Evolutionary conservation across 2,888 invertebrate genomes (phyloP), one percentile per base, ranked within the genome.

Genomic region (Synanthedon vespiformis): DNA sequence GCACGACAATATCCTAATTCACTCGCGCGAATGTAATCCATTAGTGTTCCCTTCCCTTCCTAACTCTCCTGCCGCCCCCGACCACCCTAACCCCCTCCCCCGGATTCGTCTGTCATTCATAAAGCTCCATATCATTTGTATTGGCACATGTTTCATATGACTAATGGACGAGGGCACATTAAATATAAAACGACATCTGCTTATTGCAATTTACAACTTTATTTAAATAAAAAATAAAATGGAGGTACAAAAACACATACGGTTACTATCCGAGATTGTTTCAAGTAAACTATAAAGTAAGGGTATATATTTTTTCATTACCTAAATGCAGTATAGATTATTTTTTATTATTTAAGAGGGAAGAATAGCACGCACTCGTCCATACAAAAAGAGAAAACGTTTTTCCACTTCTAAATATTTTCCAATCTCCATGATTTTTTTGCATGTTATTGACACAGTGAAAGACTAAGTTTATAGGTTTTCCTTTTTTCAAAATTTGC

Each of bases 1-100:
- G 73, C 67, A 80, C 83, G 83, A 86, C 87, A 86, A 85, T 86
- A 85, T 87, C 85, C 86, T 87, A 86, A 87, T 87, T 86, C 86
- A 86, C 80, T 81, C 78, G 83, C 81, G 80, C 80, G 81, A 81
- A 76, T 82, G 86, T 87, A 87, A 87, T 87, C 86, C 87, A 87
- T 87, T 86, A 87, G 85, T 79, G 74, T 69, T 64, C 73, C 74
- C 71, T 66, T 61, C 56, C 58, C 60, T 41, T 58, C 63, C 64
- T 63, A 40, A 56, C 56, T 60, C 56, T 58, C 60, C 40, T 57
- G 63, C 64, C 63, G 40, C 56, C 56, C 16, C 60, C 59, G 57
- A 57, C 56, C 53, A 50, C 54, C 52, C 12, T 55, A 52, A 56
- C 52, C 54, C 56, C 60, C 52, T 56, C 50, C 49, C 60, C 53